Evolutionary conservation across 2,113 vertebrate genomes (phyloP).

Genomic region (Sinocyclocheilus anophthalmus): DNA sequence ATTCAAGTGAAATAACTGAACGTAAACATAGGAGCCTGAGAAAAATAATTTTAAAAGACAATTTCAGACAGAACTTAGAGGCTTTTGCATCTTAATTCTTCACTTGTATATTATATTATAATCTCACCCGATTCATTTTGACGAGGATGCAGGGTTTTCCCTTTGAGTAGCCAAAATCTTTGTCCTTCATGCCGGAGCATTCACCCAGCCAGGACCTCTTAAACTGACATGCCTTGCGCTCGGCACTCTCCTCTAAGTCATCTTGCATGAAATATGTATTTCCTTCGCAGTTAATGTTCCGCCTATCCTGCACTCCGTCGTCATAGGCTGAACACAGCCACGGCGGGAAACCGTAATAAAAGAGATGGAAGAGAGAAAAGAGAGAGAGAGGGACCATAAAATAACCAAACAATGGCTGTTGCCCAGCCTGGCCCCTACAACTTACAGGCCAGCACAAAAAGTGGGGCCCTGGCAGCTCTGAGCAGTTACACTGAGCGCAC

Average conservation of each 20-base stretch:
- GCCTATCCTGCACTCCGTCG: constrained; percentile 88
- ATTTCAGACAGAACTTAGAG: no score
- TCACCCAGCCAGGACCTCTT: constrained; percentile 88
- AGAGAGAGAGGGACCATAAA: constrained; percentile 66
- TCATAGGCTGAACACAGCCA: constrained; percentile 81
- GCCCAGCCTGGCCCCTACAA: constrained; percentile 71
- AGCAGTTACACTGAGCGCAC: constrained; percentile 70
- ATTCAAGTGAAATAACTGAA: no score
- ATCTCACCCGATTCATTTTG: constrained; percentile 94
- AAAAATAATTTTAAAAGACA: no score
- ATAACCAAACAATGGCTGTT: constrained; percentile 67
- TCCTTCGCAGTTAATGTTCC: constrained; percentile 83
- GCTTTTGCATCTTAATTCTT: no score
- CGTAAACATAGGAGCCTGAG: no score
- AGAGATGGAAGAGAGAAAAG: constrained; percentile 15
- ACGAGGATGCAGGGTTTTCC: constrained; percentile 92
- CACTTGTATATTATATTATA: no score
- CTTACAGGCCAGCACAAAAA: constrained; percentile 72
- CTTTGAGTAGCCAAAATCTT: constrained; percentile 86
- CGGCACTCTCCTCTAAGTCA: constrained; percentile 76
- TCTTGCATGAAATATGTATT: constrained; percentile 92
- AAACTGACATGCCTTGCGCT: constrained; percentile 92
- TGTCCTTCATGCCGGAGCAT: constrained; percentile 88
- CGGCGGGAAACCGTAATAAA: constrained; percentile 42
- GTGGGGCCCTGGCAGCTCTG: constrained; percentile 59